Conservation (phyloP, 30 jellyfish, hydroid and myxozoan genomes). For the Kudoa iwatai region DNA sequence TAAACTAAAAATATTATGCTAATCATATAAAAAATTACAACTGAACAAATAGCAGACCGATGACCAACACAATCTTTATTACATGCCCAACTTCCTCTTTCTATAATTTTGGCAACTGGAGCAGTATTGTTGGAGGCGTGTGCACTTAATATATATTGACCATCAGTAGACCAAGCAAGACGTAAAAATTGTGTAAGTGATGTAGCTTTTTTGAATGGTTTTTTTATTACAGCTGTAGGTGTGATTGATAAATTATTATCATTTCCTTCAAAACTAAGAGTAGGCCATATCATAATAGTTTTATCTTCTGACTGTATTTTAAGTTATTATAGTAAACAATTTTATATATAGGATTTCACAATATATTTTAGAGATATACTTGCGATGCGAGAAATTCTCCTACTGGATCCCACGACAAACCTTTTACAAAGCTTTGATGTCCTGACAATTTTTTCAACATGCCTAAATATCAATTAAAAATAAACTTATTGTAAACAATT, state of each 20-base stretch:
- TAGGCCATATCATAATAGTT: constrained; percentile 30
- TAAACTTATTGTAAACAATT: not conserved
- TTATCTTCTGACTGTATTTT: constrained; percentile 75
- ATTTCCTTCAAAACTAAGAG: constrained; percentile 5
- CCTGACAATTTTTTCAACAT: constrained; percentile 8
- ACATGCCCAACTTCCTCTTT: constrained; percentile 63
- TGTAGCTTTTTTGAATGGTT: constrained; percentile 53
- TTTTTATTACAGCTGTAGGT: constrained; percentile 8
- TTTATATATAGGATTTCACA: not conserved
- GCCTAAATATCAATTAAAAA: constrained; percentile 2
- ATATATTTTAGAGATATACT: constrained; percentile 5
- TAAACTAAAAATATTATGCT: too few species aligned
- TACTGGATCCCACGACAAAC: constrained; percentile 92
- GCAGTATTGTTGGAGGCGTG: constrained; percentile 94
- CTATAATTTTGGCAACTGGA: constrained; percentile 70
- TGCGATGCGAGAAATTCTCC: constrained; percentile 86
- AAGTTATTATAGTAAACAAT: constrained; percentile 3
- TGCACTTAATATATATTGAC: constrained; percentile 57
- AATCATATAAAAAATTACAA: constrained; percentile 6
- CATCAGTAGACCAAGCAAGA: constrained; percentile 88
- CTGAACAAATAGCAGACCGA: constrained; percentile 54
- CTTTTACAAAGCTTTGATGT: constrained; percentile 69
- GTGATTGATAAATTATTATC: constrained; percentile 12
- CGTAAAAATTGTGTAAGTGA: constrained; percentile 69
- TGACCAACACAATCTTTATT: constrained; percentile 88